phyloP scores from a whole-genome alignment of 2,888 invertebrate species.

The Stegophylla sp. region DNA sequence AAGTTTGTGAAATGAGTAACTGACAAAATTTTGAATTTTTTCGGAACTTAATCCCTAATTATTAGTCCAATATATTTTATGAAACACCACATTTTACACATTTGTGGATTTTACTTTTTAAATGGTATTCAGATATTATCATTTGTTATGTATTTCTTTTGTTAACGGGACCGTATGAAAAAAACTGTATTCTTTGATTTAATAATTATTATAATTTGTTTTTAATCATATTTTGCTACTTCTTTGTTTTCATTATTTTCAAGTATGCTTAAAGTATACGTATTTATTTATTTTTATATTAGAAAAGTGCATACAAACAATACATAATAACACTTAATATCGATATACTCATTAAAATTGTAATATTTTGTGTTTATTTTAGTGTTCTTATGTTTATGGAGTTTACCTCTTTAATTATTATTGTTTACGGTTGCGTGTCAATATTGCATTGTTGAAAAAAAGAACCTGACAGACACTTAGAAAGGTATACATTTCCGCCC shows the following conservation, averaged over 20 bases:
- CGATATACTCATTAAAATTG: not conserved
- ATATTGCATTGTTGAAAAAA: constrained; percentile 13
- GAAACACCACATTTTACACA: too few species aligned
- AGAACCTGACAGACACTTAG: not conserved
- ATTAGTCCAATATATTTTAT: too few species aligned
- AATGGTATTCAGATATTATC: too few species aligned
- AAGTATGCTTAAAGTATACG: not conserved
- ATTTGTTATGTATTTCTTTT: not conserved
- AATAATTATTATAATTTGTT: not conserved
- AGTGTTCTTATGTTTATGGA: not conserved
- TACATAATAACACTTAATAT: not conserved
- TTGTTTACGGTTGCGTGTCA: constrained; percentile 23
- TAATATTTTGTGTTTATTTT: not conserved
- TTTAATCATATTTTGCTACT: not conserved
- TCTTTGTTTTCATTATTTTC: not conserved
- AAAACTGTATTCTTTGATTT: not conserved
- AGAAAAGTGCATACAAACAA: not conserved
- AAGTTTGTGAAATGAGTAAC: too few species aligned
- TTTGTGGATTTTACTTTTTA: too few species aligned
- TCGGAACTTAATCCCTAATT: too few species aligned
- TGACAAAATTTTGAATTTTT: too few species aligned
- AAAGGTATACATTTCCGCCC: not conserved
- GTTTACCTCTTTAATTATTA: constrained; percentile 36
- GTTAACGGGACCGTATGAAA: not conserved
- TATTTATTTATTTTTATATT: not conserved